A percentile compares a stretch with the other conserved stretches of the same genome.
Conservation (phyloP, 2,113 vertebrate genomes). For the Oryzias woworae region DNA sequence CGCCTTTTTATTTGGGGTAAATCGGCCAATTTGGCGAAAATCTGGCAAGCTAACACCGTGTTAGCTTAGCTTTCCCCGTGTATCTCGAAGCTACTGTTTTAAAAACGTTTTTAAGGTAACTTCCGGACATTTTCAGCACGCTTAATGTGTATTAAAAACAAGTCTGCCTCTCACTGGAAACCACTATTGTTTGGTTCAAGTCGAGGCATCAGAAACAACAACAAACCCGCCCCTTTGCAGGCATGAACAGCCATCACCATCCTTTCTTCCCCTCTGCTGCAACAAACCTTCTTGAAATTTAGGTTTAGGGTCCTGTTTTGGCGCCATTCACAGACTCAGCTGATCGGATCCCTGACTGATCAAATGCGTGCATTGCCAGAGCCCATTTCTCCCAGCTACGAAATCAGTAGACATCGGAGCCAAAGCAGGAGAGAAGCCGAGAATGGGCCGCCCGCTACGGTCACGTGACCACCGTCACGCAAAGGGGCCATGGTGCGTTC, state of each 20-base stretch:
- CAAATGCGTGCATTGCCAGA: constrained; percentile 80
- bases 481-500: constrained; percentile 33
- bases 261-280: constrained; percentile 20
- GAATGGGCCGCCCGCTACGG: constrained; percentile 36
- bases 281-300: constrained; percentile 93
- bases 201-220: constrained; percentile 22
- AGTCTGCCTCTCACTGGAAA: neutral
- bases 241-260: neutral
- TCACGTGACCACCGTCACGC: constrained; percentile 52
- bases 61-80: no score
- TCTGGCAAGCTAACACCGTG: no score
- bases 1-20: no score
- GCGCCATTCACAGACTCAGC: constrained; percentile 93
- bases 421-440: constrained; percentile 38
- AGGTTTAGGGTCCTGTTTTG: constrained; percentile 97
- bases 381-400: constrained; percentile 74
- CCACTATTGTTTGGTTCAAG: constrained; percentile 16
- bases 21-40: no score
- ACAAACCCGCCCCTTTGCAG: constrained; percentile 64
- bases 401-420: constrained; percentile 66
- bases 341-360: constrained; percentile 77
- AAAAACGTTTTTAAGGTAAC: no score
- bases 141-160: neutral
- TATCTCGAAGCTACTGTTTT: no score
- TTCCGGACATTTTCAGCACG: neutral